These are phyloP conservation scores for Atlantisia rogersi DNA, from an alignment of 2,113 vertebrate species.

Conservation along the genomic window DNA sequence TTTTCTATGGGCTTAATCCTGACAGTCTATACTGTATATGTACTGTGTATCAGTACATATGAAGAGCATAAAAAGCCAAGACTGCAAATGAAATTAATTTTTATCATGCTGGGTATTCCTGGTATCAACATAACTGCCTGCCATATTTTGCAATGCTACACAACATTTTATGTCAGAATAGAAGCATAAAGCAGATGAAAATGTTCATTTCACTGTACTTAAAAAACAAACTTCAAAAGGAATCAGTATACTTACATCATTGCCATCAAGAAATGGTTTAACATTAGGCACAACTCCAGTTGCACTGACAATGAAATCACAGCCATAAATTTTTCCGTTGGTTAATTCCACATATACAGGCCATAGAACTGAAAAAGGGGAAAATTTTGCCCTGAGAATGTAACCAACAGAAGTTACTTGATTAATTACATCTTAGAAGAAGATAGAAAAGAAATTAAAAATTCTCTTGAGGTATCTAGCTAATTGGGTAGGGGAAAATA, in stretches of 20 bases:
- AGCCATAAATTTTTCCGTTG: constrained; percentile 90
- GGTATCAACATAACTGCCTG: neutral
- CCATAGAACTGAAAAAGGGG: constrained; percentile 80
- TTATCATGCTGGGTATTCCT: neutral
- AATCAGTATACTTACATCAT: constrained; percentile 81
- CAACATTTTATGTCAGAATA: neutral
- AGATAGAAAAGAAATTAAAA: neutral
- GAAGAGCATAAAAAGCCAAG: neutral
- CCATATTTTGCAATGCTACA: neutral
- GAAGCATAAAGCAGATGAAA: neutral
- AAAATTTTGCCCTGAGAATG: constrained; percentile 27
- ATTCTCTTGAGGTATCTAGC: neutral
- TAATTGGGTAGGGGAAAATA: neutral
- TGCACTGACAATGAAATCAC: constrained; percentile 93
- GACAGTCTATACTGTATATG: neutral
- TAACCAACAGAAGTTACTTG: neutral
- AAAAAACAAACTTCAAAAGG: neutral
- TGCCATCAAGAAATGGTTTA: constrained; percentile 86
- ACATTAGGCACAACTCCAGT: constrained; percentile 91
- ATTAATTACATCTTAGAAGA: neutral
- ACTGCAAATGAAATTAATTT: neutral
- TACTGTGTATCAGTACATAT: neutral
- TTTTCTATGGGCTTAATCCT: neutral
- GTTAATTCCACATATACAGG: constrained; percentile 89
- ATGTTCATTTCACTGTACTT: neutral